Evolutionary conservation across 2,113 vertebrate species (phyloP).

Genomic region (Dasypus novemcinctus): DNA sequence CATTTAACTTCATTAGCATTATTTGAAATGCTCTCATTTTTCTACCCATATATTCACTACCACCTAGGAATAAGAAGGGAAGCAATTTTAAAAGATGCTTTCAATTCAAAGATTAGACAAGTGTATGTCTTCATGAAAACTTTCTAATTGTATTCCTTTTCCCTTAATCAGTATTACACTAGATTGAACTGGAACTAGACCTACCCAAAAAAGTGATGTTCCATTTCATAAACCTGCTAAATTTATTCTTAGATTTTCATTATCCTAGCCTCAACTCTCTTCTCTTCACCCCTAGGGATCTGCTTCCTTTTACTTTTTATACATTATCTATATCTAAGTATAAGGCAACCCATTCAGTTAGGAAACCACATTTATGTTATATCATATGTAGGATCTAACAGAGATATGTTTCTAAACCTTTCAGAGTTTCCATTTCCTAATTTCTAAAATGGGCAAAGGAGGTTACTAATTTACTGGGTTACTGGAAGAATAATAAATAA

Average conservation of each 20-base stretch:
- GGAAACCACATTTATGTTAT: background rate
- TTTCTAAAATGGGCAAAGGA: slow-evolving; percentile 26
- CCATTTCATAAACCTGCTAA: background rate
- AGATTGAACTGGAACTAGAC: background rate
- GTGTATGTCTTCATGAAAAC: slow-evolving; percentile 48
- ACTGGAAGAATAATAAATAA: background rate
- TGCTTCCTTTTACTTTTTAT: slow-evolving; percentile 31
- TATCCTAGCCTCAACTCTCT: background rate
- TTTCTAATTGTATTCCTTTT: slow-evolving; percentile 45
- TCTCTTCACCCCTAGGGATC: background rate
- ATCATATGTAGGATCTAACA: background rate
- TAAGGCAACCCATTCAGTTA: background rate
- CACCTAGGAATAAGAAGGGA: slow-evolving; percentile 70
- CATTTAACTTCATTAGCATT: slow-evolving; percentile 82
- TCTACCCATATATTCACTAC: slow-evolving; percentile 75
- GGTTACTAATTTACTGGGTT: background rate
- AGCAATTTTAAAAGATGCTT: slow-evolving; percentile 70
- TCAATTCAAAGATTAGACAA: slow-evolving; percentile 69
- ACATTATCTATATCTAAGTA: background rate
- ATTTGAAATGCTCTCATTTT: slow-evolving; percentile 78
- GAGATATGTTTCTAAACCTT: background rate
- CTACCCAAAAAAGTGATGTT: background rate
- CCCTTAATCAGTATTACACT: slow-evolving; percentile 30
- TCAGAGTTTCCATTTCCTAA: slow-evolving; percentile 29
- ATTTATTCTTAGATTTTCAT: slow-evolving; percentile 14